phyloP scores from a whole-genome alignment of 2,797 vertebrate genomes.

The Eidolon dupreanum region DNA sequence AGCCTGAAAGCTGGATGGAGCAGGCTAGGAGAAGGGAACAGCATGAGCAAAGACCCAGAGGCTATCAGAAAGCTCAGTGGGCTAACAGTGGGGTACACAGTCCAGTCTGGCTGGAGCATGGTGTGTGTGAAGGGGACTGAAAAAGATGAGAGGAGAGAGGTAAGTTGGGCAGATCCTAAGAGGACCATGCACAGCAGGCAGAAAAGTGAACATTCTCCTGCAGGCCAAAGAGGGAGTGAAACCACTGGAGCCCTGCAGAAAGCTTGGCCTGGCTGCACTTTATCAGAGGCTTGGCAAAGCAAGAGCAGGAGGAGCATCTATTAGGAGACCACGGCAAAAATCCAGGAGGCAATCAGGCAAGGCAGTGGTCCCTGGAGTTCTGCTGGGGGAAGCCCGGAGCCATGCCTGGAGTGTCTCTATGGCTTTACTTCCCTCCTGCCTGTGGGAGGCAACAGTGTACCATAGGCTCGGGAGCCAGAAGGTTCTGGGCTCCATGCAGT shows the following conservation, averaged over 20 bases:
- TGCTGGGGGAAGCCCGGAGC: not conserved
- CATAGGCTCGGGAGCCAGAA: not conserved
- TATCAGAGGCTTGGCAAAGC: not conserved
- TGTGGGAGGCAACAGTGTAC: not conserved
- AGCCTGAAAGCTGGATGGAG: not conserved
- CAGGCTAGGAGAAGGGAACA: not conserved
- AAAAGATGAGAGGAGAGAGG: not conserved
- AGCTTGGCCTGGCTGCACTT: not conserved
- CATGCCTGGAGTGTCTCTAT: not conserved
- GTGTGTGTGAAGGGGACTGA: not conserved
- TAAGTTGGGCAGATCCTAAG: not conserved
- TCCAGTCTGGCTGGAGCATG: not conserved
- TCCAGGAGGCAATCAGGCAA: not conserved
- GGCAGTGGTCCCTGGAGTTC: not conserved
- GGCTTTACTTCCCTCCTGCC: not conserved
- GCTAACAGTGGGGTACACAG: not conserved
- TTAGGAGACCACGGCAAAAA: not conserved
- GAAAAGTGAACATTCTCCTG: not conserved
- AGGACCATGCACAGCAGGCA: not conserved
- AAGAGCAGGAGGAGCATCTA: not conserved
- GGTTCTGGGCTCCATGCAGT: not conserved
- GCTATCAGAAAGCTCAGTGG: not conserved
- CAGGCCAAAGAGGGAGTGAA: not conserved
- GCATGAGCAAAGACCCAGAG: not conserved
- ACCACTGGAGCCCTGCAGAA: not conserved